phyloP scores from a whole-genome alignment of 2,888 invertebrate species.

The Balanococcus diminutus region DNA sequence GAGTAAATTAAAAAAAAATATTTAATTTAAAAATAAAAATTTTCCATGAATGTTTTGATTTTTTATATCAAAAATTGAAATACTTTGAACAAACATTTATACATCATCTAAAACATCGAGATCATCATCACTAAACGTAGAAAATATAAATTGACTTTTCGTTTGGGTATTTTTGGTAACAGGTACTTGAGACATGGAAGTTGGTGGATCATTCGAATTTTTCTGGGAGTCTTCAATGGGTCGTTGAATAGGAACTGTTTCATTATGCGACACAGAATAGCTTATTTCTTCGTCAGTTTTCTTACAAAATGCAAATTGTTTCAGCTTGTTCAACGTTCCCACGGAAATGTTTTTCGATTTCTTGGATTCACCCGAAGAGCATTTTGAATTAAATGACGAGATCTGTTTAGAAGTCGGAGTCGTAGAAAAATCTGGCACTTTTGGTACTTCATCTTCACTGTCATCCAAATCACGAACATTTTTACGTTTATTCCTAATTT shows the following conservation, averaged over 20 bases:
- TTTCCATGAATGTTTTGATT: too few relatives aligned
- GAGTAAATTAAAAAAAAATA: too few relatives aligned
- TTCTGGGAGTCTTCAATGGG: neutral
- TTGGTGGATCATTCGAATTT: neutral
- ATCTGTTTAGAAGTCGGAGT: neutral
- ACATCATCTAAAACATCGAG: slow-evolving; percentile 18
- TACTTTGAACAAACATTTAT: neutral
- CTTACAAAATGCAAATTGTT: slow-evolving; percentile 13
- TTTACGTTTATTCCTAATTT: neutral
- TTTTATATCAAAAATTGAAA: too few relatives aligned
- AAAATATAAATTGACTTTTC: neutral
- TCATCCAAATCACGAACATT: neutral
- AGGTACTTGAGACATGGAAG: neutral
- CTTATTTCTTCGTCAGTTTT: neutral
- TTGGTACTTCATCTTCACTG: neutral
- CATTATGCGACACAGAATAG: neutral
- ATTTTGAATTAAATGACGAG: neutral
- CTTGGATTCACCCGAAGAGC: neutral
- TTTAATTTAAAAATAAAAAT: too few relatives aligned
- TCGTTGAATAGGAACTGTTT: neutral
- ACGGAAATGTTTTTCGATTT: neutral
- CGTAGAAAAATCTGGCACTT: neutral
- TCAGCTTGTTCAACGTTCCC: neutral
- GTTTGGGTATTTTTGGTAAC: neutral
- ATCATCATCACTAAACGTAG: slow-evolving; percentile 1